Evolutionary conservation across 2,888 invertebrate genomes (phyloP), one percentile per base, ranked within the genome.

Genomic region (Aphidoletes aphidimyza): DNA sequence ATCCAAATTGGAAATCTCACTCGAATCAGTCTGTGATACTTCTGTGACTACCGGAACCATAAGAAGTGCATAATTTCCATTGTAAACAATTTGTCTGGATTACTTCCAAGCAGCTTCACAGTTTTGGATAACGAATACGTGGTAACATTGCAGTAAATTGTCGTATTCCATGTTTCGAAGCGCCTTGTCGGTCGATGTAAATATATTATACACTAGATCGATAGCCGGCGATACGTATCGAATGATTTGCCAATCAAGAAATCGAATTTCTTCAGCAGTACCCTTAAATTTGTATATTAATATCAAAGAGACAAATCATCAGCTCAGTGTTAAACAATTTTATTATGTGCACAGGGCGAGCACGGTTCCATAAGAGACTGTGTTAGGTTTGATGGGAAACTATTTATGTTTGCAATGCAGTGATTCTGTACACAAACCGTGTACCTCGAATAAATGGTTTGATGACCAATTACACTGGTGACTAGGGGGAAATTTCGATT

Each of bases 401-500:
- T n/a, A n/a, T n/a, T n/a, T n/a, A n/a, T n/a, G n/a, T n/a, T n/a
- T n/a, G n/a, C n/a, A n/a, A n/a, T n/a, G n/a, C n/a, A n/a, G n/a
- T n/a, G n/a, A n/a, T n/a, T n/a, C n/a, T n/a, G n/a, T n/a, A n/a
- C n/a, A n/a, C n/a, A n/a, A n/a, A n/a, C n/a, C n/a, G n/a, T n/a
- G n/a, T n/a, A n/a, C n/a, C n/a, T n/a, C n/a, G 39, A 39, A 39
- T 39, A 39, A 39, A 39, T 39, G 11, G 39, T 5, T 39, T 5
- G 6, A 39, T 39, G n/a, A n/a, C n/a, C n/a, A n/a, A n/a, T n/a
- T n/a, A n/a, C n/a, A n/a, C n/a, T n/a, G n/a, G n/a, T n/a, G n/a
- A n/a, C 78, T 90, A 90, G 87, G 90, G 88, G 86, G 90, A 90
- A 86, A 89, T 89, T 86, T 90, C 90, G 85, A 89, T 89, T 17